These are phyloP conservation scores for Petroica traversi DNA, from an alignment of 2,113 vertebrate genomes.

Conservation along the genomic window DNA sequence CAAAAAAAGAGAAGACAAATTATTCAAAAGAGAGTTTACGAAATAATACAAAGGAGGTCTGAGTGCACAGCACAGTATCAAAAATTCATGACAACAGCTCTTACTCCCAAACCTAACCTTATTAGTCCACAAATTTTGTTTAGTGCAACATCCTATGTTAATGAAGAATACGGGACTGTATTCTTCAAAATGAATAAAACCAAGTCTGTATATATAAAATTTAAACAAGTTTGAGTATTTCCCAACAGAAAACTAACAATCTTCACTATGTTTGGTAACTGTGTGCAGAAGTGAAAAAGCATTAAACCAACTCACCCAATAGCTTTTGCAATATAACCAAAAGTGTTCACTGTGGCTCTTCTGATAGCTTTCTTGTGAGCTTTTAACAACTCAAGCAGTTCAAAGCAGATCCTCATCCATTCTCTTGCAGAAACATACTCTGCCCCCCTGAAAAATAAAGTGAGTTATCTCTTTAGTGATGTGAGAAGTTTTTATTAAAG, in stretches of 20 bases:
- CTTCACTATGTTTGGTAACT: background rate
- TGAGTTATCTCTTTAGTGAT: background rate
- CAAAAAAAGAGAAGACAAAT: background rate
- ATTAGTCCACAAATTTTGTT: background rate
- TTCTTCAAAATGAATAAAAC: background rate
- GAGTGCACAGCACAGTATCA: background rate
- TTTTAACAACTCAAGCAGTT: slow-evolving; percentile 94
- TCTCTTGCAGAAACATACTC: slow-evolving; percentile 98
- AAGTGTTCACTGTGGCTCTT: slow-evolving; percentile 98
- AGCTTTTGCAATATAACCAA: slow-evolving; percentile 98
- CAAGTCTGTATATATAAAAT: background rate
- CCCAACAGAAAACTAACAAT: background rate
- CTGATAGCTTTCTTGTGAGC: slow-evolving; percentile 98
- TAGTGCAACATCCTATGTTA: background rate
- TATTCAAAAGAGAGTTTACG: background rate
- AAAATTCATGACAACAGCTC: background rate
- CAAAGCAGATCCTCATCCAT: slow-evolving; percentile 99
- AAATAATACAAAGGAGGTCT: background rate
- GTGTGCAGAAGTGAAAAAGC: background rate
- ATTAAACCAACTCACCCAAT: slow-evolving; percentile 84
- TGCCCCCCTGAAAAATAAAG: slow-evolving; percentile 83
- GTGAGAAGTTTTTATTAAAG: background rate
- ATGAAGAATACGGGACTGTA: accelerated
- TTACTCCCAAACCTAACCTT: background rate
- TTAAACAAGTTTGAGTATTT: background rate